Percentiles rank a stretch among this genome's conserved stretches.
phyloP scores from a whole-genome alignment of 2,888 invertebrate species.

The Tetramorium bicarinatum region DNA sequence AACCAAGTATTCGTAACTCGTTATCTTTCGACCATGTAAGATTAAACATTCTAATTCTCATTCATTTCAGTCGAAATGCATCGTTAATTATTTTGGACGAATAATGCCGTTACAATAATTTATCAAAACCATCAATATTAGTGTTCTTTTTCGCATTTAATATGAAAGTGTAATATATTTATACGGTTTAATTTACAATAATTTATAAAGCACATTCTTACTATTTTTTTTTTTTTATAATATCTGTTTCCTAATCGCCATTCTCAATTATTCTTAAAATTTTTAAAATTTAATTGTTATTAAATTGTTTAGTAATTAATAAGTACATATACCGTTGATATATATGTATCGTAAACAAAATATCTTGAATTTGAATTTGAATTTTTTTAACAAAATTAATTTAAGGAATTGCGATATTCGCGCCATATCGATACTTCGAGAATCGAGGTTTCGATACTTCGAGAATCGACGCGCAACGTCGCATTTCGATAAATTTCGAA shows the following conservation, averaged over 20 bases:
- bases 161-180: neutral
- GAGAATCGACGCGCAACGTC: neutral
- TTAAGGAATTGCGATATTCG: neutral
- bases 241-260: neutral
- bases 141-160: neutral
- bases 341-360: no score
- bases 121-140: neutral
- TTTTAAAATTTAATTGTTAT: neutral
- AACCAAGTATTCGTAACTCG: neutral
- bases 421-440: constrained; percentile 5
- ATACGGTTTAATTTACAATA: neutral
- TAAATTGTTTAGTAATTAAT: neutral
- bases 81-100: neutral
- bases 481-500: neutral
- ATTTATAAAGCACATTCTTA: neutral
- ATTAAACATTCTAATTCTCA: neutral
- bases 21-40: neutral
- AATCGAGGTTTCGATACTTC: constrained; percentile 1
- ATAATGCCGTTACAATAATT: neutral
- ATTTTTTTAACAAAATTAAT: no score
- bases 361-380: no score
- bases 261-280: neutral
- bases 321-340: no score
- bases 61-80: no score
- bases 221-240: neutral